Evolutionary conservation across 92 coral and sea anemone species (phyloP).

Genomic region (Porites divaricata): DNA sequence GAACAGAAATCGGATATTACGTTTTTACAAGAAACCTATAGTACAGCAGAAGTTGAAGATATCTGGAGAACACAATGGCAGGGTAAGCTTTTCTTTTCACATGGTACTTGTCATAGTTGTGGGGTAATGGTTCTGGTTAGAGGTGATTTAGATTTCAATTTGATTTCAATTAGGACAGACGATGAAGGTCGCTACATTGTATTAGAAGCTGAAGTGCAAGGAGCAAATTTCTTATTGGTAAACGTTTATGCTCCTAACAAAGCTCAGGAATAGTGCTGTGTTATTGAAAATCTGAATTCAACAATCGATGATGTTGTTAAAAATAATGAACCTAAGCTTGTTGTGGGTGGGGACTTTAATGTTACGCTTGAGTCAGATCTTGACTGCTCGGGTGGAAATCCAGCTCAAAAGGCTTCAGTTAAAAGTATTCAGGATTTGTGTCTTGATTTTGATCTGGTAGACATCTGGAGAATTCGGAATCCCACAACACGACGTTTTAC

Average conservation of each 20-base stretch:
- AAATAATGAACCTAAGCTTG: no score
- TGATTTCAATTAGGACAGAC: constrained; percentile 21
- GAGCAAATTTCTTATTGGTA: constrained; percentile 38
- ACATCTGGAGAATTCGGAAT: constrained; percentile 45
- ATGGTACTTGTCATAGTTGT: no score
- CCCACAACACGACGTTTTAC: constrained; percentile 38
- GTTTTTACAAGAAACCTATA: no score
- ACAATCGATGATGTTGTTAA: constrained; percentile 1
- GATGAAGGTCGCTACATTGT: constrained; percentile 43
- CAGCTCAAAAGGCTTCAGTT: constrained; percentile 19
- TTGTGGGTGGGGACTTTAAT: no score
- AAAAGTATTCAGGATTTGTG: not conserved
- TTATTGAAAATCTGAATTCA: constrained; percentile 19
- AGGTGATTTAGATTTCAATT: constrained; percentile 49
- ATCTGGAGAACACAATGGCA: no score
- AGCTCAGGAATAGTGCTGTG: constrained; percentile 23
- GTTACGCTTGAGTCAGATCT: no score
- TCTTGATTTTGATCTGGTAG: constrained; percentile 21
- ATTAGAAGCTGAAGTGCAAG: constrained; percentile 38
- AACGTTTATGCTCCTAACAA: constrained; percentile 57
- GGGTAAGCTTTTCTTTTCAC: no score
- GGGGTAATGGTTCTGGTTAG: constrained; percentile 29
- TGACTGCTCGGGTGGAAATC: constrained; percentile 52
- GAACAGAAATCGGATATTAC: no score
- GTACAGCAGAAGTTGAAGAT: no score